Evolutionary conservation across 1,140 invertebrate genomes (phyloP), one percentile per base, ranked within the genome.

Genomic region (Ladona fulva): DNA sequence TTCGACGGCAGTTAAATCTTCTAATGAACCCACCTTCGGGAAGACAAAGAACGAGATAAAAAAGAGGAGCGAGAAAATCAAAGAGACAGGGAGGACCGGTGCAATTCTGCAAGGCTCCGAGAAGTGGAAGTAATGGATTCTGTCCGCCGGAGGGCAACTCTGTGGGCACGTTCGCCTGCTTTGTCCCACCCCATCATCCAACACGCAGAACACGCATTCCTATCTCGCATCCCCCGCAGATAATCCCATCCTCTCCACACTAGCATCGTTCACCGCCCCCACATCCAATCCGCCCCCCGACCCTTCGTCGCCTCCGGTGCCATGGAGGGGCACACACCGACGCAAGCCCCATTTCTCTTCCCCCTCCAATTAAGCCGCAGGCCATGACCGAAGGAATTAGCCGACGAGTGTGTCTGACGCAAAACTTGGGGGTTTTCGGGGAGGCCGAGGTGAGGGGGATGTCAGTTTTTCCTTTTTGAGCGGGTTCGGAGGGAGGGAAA

Each of bases 51-150:
- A 37, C 5, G 52, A 12, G 52, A 22, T 6, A 66, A 12, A 12
- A 16, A 22, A 12, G 52, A 12, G 52, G 52, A 12, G 52, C 52
- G 52, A 66, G n/a, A 22, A 66, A 66, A 66, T 22, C 52, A 16
- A 16, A 22, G 12, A 22, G n/a, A 66, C 1, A 22, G 52, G 12
- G 52, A 66, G 52, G n/a, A 12, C 19, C 10, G 52, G 14, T 16
- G 52, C 52, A 22, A n/a, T n/a, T n/a, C n/a, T n/a, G n/a, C n/a
- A n/a, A n/a, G n/a, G n/a, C n/a, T n/a, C n/a, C n/a, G n/a, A n/a
- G n/a, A n/a, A n/a, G 52, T 22, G 52, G 52, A 66, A 66, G 52
- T 66, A 66, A 66, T 66, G 52, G 52, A 66, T 66, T 66, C 52
- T 3, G 5, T 3, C n/a, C 52, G 52, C 52, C 52, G 16, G 29